Evolutionary conservation across 2,113 vertebrate genomes (phyloP).

Genomic region (Malurus alboscapulatus): DNA sequence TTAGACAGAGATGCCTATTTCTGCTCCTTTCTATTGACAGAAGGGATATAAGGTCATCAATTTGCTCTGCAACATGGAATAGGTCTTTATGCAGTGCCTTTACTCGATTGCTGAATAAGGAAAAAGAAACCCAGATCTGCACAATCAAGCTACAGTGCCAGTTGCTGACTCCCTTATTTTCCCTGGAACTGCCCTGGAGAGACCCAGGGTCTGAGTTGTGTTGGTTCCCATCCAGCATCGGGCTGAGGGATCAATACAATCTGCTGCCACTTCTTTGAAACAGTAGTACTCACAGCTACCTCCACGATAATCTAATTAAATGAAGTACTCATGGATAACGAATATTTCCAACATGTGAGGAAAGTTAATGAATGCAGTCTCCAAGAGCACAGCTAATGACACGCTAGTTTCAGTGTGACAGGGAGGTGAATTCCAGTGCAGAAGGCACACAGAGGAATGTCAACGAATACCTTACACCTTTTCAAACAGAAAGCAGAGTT

Average conservation of each 20-base stretch:
- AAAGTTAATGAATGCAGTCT: neutral
- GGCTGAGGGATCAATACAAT: neutral
- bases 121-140: neutral
- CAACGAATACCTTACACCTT: neutral
- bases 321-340: neutral
- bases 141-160: neutral
- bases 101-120: neutral
- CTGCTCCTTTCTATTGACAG: neutral
- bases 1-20: neutral
- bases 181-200: neutral
- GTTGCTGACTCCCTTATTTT: neutral
- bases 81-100: neutral
- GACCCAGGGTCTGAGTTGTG: neutral
- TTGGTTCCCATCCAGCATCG: neutral
- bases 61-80: neutral
- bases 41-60: neutral
- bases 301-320: neutral
- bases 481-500: neutral
- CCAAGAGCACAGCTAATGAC: neutral
- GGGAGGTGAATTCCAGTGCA: neutral
- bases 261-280: neutral
- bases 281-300: neutral
- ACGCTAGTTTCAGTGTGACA: neutral
- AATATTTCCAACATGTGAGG: neutral
- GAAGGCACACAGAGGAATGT: neutral